A percentile compares a stretch with the other conserved stretches of the same genome.
Evolutionary conservation across 2,797 vertebrate genomes (phyloP).

Genomic region (Benthosema pterotum): DNA sequence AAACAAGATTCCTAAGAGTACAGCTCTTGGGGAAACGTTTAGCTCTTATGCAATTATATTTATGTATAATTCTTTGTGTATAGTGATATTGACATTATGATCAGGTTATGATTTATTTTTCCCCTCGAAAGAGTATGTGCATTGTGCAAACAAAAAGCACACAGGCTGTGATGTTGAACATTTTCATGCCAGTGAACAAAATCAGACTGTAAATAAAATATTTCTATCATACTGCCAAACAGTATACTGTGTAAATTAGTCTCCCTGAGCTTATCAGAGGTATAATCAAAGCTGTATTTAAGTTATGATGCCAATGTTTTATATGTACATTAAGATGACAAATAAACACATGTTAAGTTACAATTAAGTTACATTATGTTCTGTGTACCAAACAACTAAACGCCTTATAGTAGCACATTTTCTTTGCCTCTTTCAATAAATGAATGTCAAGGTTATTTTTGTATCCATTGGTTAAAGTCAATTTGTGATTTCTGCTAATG

Average conservation of each 20-base stretch:
- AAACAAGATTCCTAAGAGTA: neutral
- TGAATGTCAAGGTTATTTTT: neutral
- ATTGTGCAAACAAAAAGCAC: neutral
- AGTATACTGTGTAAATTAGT: constrained; percentile 57
- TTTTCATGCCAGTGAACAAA: constrained; percentile 18
- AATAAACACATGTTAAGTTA: constrained; percentile 76
- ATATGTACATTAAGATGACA: constrained; percentile 61
- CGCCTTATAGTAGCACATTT: neutral
- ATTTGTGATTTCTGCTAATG: neutral
- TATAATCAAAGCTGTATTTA: constrained; percentile 60
- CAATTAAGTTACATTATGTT: constrained; percentile 22
- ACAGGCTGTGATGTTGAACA: neutral
- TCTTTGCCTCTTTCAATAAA: neutral
- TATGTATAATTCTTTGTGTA: neutral
- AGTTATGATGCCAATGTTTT: constrained; percentile 73
- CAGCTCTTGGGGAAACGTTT: constrained; percentile 6
- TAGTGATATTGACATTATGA: neutral
- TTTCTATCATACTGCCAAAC: constrained; percentile 39
- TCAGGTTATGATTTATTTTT: neutral
- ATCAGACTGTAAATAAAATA: constrained; percentile 50
- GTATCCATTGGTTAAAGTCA: neutral
- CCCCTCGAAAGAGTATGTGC: constrained; percentile 1
- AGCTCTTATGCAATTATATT: constrained; percentile 10
- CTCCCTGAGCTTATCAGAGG: constrained; percentile 31
- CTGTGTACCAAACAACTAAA: neutral